Evolutionary conservation across 2,888 invertebrate species (phyloP), one percentile per base, ranked within the genome.

Genomic region (Chydorus sphaericus): DNA sequence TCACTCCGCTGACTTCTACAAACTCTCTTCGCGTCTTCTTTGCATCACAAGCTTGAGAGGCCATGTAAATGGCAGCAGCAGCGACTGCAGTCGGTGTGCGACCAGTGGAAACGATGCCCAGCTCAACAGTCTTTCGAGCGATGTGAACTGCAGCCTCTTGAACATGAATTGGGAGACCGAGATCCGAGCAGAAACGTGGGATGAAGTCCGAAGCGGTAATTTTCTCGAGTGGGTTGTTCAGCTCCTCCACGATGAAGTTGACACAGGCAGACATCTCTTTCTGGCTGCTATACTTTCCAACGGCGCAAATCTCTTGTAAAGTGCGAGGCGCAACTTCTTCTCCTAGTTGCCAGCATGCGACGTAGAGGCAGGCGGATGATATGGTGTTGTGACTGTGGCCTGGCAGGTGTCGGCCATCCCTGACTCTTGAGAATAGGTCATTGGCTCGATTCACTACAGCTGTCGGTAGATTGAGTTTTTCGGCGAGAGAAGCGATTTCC

Each of bases 1-100:
- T 97, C 0, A 94, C 96, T 37, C 97, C 97, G 31, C 97, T 94
- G 63, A 96, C 91, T 66, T 97, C 96, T 0, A 96, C 94, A 63
- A 98, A 97, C 73, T 98, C 97, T 70, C 93, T 94, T 68, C 93
- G 93, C 61, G 89, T 88, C 63, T 88, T 82, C 23, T 39, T 39
- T 8, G 18, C 23, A 67, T 96, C 88, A 0, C 91, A 92, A 0
- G 94, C 92, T 83, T 83, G 69, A 14, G 94, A 94, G 2, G 98
- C 97, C 97, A 98, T 97, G 67, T 97, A 98, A 66, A 98, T 99
- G 55, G 98, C 96, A 50, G 98, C 97, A 7, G 98, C 98, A 0
- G 98, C 94, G 1, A 98, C 94, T 0, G 97, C 97, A 61, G 98
- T 96, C 0, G 98, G 98, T 56, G 96, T 96, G 65, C 97, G 80